These are phyloP conservation scores for Rhingia rostrata DNA, from an alignment of 2,888 invertebrate genomes.

Conservation along the genomic window DNA sequence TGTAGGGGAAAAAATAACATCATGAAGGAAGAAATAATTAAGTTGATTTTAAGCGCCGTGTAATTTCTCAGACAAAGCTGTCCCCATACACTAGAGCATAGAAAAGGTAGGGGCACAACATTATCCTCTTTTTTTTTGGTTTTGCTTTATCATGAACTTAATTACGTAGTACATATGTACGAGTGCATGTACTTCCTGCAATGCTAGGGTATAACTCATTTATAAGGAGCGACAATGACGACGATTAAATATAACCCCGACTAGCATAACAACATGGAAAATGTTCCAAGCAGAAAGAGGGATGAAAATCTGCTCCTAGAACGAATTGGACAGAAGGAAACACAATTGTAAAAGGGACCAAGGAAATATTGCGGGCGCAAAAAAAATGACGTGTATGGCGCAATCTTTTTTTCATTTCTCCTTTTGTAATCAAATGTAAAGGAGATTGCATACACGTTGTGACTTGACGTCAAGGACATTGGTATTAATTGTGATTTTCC, in stretches of 20 bases:
- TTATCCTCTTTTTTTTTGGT: neutral
- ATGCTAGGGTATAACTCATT: conserved; percentile 40
- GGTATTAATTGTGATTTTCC: conserved; percentile 58
- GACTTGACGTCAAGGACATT: conserved; percentile 49
- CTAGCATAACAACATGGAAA: conserved; percentile 12
- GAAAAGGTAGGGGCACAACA: neutral
- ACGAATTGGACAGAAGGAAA: neutral
- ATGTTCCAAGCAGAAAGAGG: neutral
- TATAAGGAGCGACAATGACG: conserved; percentile 33
- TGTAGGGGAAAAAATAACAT: neutral
- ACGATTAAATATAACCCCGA: conserved; percentile 31
- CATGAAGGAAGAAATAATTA: conserved; percentile 12
- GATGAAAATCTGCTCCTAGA: neutral
- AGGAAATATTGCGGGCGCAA: conserved; percentile 32
- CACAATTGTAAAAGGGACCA: conserved; percentile 17
- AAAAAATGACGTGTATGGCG: conserved; percentile 25
- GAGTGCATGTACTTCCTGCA: neutral
- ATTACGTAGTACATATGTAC: neutral
- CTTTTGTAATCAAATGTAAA: conserved; percentile 48
- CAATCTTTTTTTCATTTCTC: conserved; percentile 10
- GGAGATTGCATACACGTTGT: conserved; percentile 42
- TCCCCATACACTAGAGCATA: neutral
- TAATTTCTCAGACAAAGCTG: neutral
- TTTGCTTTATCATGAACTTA: neutral
- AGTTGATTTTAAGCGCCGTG: conserved; percentile 29